Evolutionary conservation across 2,113 vertebrate species (phyloP), one percentile per base, ranked within the genome.

Genomic region (Hiodon alosoides): DNA sequence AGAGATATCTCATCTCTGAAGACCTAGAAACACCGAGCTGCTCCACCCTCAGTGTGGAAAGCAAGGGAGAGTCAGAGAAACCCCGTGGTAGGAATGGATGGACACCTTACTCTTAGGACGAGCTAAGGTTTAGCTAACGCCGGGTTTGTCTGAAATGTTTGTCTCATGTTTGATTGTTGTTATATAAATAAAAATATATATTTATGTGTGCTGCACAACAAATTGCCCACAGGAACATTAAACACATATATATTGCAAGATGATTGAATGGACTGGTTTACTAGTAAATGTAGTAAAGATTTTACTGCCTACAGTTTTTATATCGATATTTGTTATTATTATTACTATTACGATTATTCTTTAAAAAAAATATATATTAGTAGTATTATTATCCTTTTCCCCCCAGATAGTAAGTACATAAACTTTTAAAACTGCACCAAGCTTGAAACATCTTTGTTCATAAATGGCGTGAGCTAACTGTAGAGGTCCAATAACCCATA

Each of bases 21-120:
- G 83, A 85, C 84, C 86, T 83, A 82, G 87, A 78, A 82, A 81
- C 86, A 85, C 72, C 80, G 75, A 85, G 83, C 86, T 75, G 79
- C 81, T 60, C 17, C 60, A 5, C 14, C 52, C 55, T 53, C 53
- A 70, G 46, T 11, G 46, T 6, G 16, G 14, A 16, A 72, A 31
- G 0, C 14, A 57, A 58, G 17, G 31, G 31, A 31, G 31, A 31
- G 31, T 31, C 31, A 31, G 31, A 31, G 31, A 2, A 31, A 46
- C 50, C 2, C 8, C 8, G 57, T 55, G 54, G 47, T 70, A 17
- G 55, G 55, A 57, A 16, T 13, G 48, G 53, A 71, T 55, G 14
- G 47, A 8, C n/a, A 46, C 13, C 7, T 47, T 71, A 68, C 48
- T n/a, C 47, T 52, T 9, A 68, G n/a, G 64, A 66, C 64, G 31